Base-by-base conservation (phyloP, 2,888 invertebrate species). In the Dasypolia templi region DNA sequence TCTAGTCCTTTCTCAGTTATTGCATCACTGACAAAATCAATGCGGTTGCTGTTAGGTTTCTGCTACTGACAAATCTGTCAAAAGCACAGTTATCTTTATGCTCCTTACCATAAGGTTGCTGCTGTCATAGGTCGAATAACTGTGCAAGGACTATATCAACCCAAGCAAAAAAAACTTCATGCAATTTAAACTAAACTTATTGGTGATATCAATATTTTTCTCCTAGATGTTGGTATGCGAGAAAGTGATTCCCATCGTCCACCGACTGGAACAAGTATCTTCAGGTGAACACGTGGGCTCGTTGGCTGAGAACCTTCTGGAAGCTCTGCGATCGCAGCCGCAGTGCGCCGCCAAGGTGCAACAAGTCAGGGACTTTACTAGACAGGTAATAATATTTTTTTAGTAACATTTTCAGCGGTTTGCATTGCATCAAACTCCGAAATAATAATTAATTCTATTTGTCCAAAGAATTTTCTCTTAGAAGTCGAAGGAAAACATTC, bases 221-320 rank as follows among this genome's bases (percentile, higher is more conserved):
- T 67, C 35, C 59, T 58, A 98, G 97, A 95, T 98, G 93, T 97
- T 98, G 70, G 98, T 99, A 6, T 98, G 98, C 79, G 98, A 98
- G 89, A 98, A 98, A 81, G 98, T 98, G 78, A 99, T 99, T 85
- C 99, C 99, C 1, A 98, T 99, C 81, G 98, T 99, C 70, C 99
- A 99, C 94, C 97, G 99, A 2, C 95, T 99, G 89, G 99, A 99
- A 93, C 99, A 99, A 95, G 99, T 99, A 7, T 99, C 99, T 0
- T 99, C 99, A 0, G 99, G 99, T 91, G 99, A 99, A 92, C 99
- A 99, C 92, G 99, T 99, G 2, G 99, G 99, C 67, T 99, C 99
- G 3, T 96, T 99, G 86, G 99, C 99, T 0, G 99, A 99, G 96
- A 99, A 99, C 94, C 97, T 99, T 22, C 96, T 99, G 79, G 98